These are phyloP conservation scores for Paguma larvata DNA, from an alignment of 2,797 vertebrate species.

Conservation along the genomic window DNA sequence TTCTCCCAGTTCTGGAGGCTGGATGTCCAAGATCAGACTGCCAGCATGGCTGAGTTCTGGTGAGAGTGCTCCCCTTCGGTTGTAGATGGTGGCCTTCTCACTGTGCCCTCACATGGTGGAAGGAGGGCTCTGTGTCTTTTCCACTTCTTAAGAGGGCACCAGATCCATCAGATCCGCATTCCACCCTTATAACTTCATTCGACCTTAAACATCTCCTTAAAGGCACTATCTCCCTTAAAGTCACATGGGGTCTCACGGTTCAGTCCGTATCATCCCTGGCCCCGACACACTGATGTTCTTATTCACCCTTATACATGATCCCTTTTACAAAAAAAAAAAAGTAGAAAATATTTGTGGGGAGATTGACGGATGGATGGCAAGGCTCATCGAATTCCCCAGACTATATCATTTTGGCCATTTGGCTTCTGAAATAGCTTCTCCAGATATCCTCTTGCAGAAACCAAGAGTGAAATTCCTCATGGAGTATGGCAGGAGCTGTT, in stretches of 20 bases:
- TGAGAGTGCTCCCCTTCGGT: not conserved
- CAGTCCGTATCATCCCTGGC: not conserved
- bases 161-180: too few species aligned
- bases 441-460: not conserved
- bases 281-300: not conserved
- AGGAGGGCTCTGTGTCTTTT: not conserved
- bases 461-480: constrained; percentile 32
- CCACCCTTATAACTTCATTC: not conserved
- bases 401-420: not conserved
- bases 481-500: not conserved
- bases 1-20: not conserved
- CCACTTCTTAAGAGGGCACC: not conserved
- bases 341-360: not conserved
- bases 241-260: not conserved
- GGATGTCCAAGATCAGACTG: not conserved
- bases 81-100: not conserved
- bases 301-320: not conserved
- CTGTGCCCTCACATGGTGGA: not conserved
- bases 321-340: not conserved
- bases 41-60: too few species aligned
- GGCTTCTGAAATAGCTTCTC: not conserved
- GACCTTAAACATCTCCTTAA: not conserved
- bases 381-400: not conserved
- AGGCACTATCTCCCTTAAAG: not conserved
- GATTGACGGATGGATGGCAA: not conserved